Conservation (phyloP, 2,888 invertebrate genomes). For the Dynastes hyllus region DNA sequence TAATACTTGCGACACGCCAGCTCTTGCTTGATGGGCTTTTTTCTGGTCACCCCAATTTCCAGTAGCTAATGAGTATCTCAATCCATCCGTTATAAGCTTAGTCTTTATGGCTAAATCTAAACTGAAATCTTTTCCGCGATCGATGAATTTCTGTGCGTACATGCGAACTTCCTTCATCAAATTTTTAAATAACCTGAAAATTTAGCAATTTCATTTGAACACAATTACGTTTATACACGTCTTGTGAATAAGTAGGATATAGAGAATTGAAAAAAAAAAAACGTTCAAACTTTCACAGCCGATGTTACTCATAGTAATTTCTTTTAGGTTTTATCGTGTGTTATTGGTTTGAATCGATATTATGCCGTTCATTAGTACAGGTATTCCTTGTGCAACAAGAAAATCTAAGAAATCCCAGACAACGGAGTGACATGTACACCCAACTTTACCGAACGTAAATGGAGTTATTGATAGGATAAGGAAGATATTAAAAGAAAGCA, state of each 20-base stretch:
- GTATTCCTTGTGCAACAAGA: too few species aligned
- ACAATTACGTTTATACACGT: conserved; percentile 27
- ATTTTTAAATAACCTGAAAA: conserved; percentile 88
- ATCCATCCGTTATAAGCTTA: conserved; percentile 97
- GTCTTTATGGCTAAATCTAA: conserved; percentile 97
- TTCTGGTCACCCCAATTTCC: conserved; percentile 99
- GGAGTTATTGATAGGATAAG: too few species aligned
- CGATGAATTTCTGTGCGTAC: conserved; percentile 99
- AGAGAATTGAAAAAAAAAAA: too few species aligned
- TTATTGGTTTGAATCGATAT: too few species aligned
- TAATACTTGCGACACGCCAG: conserved; percentile 97
- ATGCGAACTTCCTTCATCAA: conserved; percentile 97
- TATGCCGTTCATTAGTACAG: too few species aligned
- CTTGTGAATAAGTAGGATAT: neutral
- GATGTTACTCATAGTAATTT: too few species aligned
- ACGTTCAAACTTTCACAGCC: too few species aligned
- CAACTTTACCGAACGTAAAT: too few species aligned
- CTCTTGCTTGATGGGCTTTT: conserved; percentile 98
- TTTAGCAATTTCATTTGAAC: neutral
- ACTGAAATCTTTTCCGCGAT: conserved; percentile 98
- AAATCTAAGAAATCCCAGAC: too few species aligned
- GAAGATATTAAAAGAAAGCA: too few species aligned
- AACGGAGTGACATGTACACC: too few species aligned
- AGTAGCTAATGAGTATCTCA: conserved; percentile 98
- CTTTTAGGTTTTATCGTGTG: too few species aligned